phyloP scores from a whole-genome alignment of 1,140 invertebrate species.

The Grapholita molesta region DNA sequence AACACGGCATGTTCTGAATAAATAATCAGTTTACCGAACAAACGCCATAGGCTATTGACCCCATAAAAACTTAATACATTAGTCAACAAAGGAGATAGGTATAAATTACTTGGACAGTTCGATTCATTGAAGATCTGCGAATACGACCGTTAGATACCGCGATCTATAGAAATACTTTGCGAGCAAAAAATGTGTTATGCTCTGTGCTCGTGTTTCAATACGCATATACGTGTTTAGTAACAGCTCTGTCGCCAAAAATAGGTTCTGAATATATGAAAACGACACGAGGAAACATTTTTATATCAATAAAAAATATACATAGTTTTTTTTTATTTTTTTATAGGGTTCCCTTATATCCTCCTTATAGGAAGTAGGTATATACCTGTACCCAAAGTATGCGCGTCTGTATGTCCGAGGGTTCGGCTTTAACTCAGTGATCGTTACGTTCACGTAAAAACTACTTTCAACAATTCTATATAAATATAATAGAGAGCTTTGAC shows the following conservation, averaged over 20 bases:
- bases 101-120: slow-evolving; percentile 47
- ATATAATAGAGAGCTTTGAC: no score
- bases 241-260: not conserved
- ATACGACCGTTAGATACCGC: slow-evolving; percentile 35
- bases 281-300: no score
- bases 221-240: not conserved
- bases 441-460: no score
- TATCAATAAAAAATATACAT: no score
- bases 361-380: no score
- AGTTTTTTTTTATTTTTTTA: no score
- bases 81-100: slow-evolving; percentile 51
- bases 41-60: slow-evolving; percentile 57
- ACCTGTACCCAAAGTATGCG: no score
- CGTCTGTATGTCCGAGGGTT: no score
- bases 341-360: no score
- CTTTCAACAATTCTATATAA: no score
- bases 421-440: no score
- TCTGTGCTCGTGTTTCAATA: not conserved
- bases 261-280: not conserved
- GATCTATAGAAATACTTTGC: not conserved
- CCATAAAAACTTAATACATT: slow-evolving; percentile 42
- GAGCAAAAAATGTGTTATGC: slow-evolving; percentile 27
- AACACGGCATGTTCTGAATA: slow-evolving; percentile 43
- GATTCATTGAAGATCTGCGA: slow-evolving; percentile 29
- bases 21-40: slow-evolving; percentile 47